Conservation (phyloP, 1,140 invertebrate genomes). For the Psilanteris sp. region DNA sequence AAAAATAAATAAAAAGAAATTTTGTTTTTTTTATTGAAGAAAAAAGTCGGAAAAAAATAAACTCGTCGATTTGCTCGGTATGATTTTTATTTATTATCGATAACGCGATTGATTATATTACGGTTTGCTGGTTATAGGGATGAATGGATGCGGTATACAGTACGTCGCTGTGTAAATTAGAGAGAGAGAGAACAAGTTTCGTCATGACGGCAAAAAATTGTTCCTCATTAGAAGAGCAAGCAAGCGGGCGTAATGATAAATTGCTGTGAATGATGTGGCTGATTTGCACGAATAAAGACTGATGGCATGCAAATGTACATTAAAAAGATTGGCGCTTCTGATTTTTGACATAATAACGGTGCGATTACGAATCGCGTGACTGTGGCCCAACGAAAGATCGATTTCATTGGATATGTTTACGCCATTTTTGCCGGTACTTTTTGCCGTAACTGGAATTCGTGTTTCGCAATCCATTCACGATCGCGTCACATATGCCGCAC, state of each 20-base stretch:
- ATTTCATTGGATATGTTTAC: constrained; percentile 18
- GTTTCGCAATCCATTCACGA: too few species aligned
- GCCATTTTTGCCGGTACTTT: too few species aligned
- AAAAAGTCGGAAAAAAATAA: too few species aligned
- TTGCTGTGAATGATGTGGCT: constrained; percentile 15
- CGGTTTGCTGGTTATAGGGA: not conserved
- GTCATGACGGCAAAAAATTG: constrained; percentile 4
- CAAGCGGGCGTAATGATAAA: constrained; percentile 27
- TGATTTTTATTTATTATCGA: too few species aligned
- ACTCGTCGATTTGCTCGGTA: too few species aligned
- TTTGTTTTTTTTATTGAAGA: too few species aligned
- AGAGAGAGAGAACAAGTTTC: not conserved
- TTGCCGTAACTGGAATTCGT: too few species aligned
- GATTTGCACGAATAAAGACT: constrained; percentile 25
- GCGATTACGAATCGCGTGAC: constrained; percentile 16
- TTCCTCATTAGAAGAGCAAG: constrained; percentile 10
- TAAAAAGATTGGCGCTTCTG: constrained; percentile 1
- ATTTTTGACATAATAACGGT: constrained; percentile 12
- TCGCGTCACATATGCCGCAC: too few species aligned
- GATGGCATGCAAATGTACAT: constrained; percentile 26
- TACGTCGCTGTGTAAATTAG: not conserved
- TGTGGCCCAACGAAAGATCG: constrained; percentile 16
- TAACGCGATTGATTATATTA: too few species aligned
- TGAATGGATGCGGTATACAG: constrained; percentile 1
- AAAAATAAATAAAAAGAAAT: too few species aligned